Percentiles rank a stretch among this genome's conserved stretches.
Evolutionary conservation across 2,797 vertebrate genomes (phyloP).

Genomic region (Cossypha heuglini): DNA sequence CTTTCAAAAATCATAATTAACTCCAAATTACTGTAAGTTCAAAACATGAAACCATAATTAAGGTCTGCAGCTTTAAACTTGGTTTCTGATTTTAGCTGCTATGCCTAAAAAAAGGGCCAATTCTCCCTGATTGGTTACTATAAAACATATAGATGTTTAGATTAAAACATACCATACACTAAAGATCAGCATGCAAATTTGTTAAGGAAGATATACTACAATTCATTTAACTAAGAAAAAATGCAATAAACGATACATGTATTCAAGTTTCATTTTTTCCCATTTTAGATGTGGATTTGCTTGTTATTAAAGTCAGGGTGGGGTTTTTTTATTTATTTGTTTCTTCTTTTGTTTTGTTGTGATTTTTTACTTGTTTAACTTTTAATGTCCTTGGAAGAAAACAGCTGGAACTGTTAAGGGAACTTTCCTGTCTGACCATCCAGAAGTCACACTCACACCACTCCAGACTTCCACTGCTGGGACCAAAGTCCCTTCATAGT

Average conservation of each 20-base stretch:
- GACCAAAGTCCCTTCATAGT: background rate
- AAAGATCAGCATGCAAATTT: background rate
- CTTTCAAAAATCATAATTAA: background rate
- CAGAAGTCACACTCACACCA: background rate
- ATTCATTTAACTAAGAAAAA: background rate
- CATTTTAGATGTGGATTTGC: background rate
- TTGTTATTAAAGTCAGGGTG: background rate
- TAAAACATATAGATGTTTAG: background rate
- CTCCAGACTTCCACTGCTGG: background rate
- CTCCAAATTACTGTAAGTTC: background rate
- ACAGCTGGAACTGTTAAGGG: background rate
- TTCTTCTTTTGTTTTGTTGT: background rate
- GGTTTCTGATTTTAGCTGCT: background rate
- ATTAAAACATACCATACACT: background rate
- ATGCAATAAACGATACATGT: background rate
- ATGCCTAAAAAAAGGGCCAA: background rate
- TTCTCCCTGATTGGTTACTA: background rate
- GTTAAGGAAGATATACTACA: background rate
- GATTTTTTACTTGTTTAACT: background rate
- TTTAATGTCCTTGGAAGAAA: background rate
- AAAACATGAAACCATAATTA: background rate
- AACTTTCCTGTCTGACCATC: background rate
- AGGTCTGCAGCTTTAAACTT: background rate
- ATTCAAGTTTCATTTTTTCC: background rate
- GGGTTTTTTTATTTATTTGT: rapidly evolving